phyloP scores from a whole-genome alignment of 1,140 invertebrate species.

The Drosophila virilis region DNA sequence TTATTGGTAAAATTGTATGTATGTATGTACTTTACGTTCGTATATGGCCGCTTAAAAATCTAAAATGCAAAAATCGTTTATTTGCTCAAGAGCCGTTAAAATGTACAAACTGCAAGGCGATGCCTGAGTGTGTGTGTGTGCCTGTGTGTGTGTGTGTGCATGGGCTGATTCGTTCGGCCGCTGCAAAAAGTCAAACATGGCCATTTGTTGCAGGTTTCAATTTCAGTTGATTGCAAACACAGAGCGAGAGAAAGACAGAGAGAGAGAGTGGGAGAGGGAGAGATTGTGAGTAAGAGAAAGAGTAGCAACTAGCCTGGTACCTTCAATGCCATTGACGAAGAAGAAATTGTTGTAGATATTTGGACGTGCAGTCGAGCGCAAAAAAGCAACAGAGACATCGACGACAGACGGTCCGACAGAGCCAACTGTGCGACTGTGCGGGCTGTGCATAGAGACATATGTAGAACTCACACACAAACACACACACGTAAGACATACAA shows the following conservation, averaged over 20 bases:
- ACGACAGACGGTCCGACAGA: constrained; percentile 38
- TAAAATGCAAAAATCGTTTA: constrained; percentile 81
- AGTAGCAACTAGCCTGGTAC: constrained; percentile 33
- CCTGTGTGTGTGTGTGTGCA: constrained; percentile 21
- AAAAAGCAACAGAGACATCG: constrained; percentile 60
- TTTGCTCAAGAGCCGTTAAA: constrained; percentile 78
- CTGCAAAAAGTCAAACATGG: constrained; percentile 72
- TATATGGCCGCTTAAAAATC: constrained; percentile 55
- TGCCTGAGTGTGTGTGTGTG: constrained; percentile 7
- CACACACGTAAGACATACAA: constrained; percentile 58
- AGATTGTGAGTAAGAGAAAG: constrained; percentile 7
- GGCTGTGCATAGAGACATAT: constrained; percentile 54
- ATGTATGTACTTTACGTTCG: constrained; percentile 32
- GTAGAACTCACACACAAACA: constrained; percentile 46
- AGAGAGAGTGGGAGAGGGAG: constrained; percentile 10
- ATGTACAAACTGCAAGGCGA: constrained; percentile 55
- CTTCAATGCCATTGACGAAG: constrained; percentile 62
- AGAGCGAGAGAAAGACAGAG: constrained; percentile 10
- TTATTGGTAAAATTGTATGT: constrained; percentile 38
- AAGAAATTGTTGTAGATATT: constrained; percentile 79
- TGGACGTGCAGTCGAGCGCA: constrained; percentile 75
- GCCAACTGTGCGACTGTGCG: constrained; percentile 19
- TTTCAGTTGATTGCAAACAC: constrained; percentile 76
- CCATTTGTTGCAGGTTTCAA: constrained; percentile 79
- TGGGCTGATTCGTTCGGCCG: constrained; percentile 51